Base-by-base conservation (phyloP, 1,140 invertebrate genomes). In the Pseudachorutes palmiensis region DNA sequence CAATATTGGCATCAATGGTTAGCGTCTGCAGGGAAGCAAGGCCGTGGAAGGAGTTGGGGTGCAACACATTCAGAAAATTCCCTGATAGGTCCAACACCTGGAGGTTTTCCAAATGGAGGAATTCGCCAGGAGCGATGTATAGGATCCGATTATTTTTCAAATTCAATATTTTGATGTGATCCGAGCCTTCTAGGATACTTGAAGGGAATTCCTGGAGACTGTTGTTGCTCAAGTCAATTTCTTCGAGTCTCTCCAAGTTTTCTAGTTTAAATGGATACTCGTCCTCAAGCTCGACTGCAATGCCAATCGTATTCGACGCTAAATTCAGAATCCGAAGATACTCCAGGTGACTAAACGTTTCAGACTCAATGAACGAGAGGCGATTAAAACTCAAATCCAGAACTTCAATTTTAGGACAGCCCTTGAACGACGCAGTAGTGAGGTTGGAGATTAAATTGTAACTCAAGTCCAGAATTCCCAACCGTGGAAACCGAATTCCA, bases 311-410 rank as follows among this genome's bases (percentile, higher is more conserved):
- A 66, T 74, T 74, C 2, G 65, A 68, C 0, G 12, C 68, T 2
- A 74, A n/a, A 1, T 66, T 68, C n/a, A 74, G 68, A 5, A n/a
- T 31, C 19, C 48, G 63, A 26, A 74, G 31, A 26, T 61, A 62
- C 31, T 68, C 36, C 2, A 74, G 32, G 5, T 51, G 61, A 24
- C 24, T 55, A 58, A 74, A 71, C 2, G 63, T 45, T 14, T 66
- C 55, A 9, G 33, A 22, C 22, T 74, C 70, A 30, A 74, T 33
- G 30, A 68, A 70, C 2, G 68, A 26, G 1, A 74, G 51, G 22
- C 66, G 19, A 31, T 74, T 74, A 33, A 68, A 55, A 45, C 68
- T 74, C 29, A 74, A 62, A 31, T 74, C 62, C 9, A 74, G 22
- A 22, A 60, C 24, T 19, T 49, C 1, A 22, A 72, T 24, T 64